Evolutionary conservation across 2,113 vertebrate genomes (phyloP).

Genomic region (Opisthocomus hoazin): DNA sequence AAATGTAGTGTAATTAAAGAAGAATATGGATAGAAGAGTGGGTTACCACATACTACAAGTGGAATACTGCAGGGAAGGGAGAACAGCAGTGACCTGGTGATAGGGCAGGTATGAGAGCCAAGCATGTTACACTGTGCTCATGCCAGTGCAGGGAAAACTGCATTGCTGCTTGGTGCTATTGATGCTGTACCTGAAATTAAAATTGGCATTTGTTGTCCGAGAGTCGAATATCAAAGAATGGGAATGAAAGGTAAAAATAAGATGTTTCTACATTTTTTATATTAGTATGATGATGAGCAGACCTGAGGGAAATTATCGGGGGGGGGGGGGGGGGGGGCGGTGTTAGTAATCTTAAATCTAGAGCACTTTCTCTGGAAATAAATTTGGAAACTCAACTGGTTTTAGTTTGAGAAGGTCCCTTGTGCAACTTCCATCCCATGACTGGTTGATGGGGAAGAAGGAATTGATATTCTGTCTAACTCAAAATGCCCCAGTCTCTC

Average conservation of each 20-base stretch:
- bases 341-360: background rate
- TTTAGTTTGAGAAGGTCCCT: background rate
- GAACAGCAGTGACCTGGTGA: background rate
- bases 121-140: background rate
- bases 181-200: background rate
- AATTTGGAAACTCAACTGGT: background rate
- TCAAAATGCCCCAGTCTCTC: accelerated
- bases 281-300: background rate
- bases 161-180: background rate
- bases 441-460: background rate
- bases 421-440: background rate
- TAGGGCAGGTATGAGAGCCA: background rate
- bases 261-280: background rate
- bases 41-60: background rate
- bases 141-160: background rate
- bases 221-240: background rate
- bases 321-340: accelerated
- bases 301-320: background rate
- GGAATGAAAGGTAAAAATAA: background rate
- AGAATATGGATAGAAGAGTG: background rate
- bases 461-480: background rate
- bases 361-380: background rate
- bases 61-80: background rate
- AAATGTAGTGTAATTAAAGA: background rate
- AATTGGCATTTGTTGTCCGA: accelerated